Percentiles rank a stretch among this genome's conserved stretches.
Conservation (phyloP, 2,888 invertebrate species). For the Zhuqinia jingwanae region DNA sequence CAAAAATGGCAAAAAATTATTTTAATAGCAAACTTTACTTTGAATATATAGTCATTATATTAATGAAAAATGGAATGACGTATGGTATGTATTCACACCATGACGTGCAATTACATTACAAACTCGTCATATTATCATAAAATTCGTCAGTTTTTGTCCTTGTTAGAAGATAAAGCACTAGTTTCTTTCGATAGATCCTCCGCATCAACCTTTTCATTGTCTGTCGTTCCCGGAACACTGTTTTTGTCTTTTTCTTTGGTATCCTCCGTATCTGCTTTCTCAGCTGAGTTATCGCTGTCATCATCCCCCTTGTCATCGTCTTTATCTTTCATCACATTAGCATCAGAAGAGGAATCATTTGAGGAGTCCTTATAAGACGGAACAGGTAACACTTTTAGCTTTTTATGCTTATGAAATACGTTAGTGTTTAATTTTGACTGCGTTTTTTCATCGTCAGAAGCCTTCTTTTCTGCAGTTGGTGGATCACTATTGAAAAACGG, state of each 20-base stretch:
- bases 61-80: no score
- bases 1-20: no score
- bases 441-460: not conserved
- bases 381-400: conserved; percentile 29
- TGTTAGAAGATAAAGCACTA: not conserved
- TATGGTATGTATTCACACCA: no score
- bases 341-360: conserved; percentile 16
- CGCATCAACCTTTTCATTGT: not conserved
- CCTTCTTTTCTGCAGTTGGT: no score
- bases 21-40: no score
- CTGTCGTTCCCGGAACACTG: no score
- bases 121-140: no score
- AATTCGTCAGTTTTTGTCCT: not conserved
- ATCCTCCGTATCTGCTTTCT: not conserved
- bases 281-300: not conserved
- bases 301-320: not conserved
- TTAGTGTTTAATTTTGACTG: conserved; percentile 14
- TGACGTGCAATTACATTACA: no score
- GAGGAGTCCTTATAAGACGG: conserved; percentile 12
- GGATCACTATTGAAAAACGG: no score
- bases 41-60: no score
- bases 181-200: no score
- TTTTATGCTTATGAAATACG: conserved; percentile 48
- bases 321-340: not conserved
- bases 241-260: no score